Evolutionary conservation across 2,888 invertebrate species (phyloP), one percentile per base, ranked within the genome.

Genomic region (Gandaritis pyraliata): DNA sequence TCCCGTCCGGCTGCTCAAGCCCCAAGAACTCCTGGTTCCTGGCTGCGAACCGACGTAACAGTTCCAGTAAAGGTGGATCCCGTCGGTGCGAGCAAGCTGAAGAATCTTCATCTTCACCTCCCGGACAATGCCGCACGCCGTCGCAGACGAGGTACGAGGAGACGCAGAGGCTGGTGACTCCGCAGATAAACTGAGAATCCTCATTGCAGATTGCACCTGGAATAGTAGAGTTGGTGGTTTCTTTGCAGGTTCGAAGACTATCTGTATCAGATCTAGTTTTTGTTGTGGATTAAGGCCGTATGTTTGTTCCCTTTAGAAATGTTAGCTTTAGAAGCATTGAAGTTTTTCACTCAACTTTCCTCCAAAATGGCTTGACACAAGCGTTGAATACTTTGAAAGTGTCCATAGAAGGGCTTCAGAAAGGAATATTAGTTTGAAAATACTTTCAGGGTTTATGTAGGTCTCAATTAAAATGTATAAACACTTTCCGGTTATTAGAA

Each of bases 91-190:
- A 75, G 67, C 93, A 92, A 1, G 87, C 88, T 18, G 66, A 69
- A 0, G 83, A 52, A 38, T 94, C 94, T 69, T 94, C 94, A 64
- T 94, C 94, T 62, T 94, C 94, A 4, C 94, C 94, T 0, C 93
- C 93, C 0, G 95, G 95, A 69, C 95, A 95, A 77, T 95, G 94
- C 1, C 93, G 87, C 18, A 94, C 93, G 10, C 95, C 95, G 71
- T 95, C 95, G 78, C 95, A 95, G 15, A 94, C 92, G 66, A 95
- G 85, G 73, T 94, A 93, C 52, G 94, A 93, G 0, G 95, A 94
- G 57, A 95, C 93, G 83, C 95, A 95, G 47, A 95, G 87, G 66
- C 84, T 81, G 15, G 90, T 89, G 38, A 76, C 65, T 0, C 91
- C 91, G 68, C 92, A 92, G 7, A 75, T 71, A 74, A 88, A 91